Evolutionary conservation across 1,140 invertebrate genomes (phyloP).

Genomic region (Meloidogyne floridensis): DNA sequence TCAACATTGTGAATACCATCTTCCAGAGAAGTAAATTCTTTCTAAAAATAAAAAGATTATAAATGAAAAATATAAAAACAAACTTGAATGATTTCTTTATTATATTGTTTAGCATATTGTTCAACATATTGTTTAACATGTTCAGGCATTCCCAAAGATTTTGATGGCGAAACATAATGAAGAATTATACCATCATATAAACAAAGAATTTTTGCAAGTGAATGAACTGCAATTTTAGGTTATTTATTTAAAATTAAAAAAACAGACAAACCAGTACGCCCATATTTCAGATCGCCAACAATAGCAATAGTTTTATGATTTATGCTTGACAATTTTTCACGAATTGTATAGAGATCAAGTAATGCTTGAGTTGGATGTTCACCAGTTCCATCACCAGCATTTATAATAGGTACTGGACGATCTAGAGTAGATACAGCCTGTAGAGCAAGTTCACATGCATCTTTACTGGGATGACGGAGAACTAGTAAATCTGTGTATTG

Average conservation of each 20-base stretch:
- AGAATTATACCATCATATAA: conserved; percentile 71
- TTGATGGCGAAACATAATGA: conserved; percentile 86
- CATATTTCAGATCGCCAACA: conserved; percentile 94
- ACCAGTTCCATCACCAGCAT: conserved; percentile 95
- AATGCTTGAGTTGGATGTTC: conserved; percentile 98
- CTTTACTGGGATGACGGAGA: conserved; percentile 79
- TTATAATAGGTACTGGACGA: conserved; percentile 76
- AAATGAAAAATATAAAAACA: background rate
- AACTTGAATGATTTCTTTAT: conserved; percentile 69
- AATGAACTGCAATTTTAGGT: conserved; percentile 77
- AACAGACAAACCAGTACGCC: conserved; percentile 74
- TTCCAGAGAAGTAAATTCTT: conserved; percentile 76
- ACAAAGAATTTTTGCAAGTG: conserved; percentile 80
- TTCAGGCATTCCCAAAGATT: conserved; percentile 82
- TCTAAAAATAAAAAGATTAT: conserved; percentile 66
- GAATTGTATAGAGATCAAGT: conserved; percentile 94
- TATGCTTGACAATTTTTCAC: conserved; percentile 87
- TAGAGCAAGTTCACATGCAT: conserved; percentile 80
- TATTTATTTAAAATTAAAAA: background rate
- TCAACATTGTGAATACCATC: conserved; percentile 87
- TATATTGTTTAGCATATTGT: conserved; percentile 73
- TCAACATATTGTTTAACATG: conserved; percentile 80
- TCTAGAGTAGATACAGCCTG: conserved; percentile 40
- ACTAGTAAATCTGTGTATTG: conserved; percentile 81
- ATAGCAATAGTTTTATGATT: conserved; percentile 83